phyloP scores from a whole-genome alignment of 2,113 vertebrate species.

The Sakesphorus luctuosus region DNA sequence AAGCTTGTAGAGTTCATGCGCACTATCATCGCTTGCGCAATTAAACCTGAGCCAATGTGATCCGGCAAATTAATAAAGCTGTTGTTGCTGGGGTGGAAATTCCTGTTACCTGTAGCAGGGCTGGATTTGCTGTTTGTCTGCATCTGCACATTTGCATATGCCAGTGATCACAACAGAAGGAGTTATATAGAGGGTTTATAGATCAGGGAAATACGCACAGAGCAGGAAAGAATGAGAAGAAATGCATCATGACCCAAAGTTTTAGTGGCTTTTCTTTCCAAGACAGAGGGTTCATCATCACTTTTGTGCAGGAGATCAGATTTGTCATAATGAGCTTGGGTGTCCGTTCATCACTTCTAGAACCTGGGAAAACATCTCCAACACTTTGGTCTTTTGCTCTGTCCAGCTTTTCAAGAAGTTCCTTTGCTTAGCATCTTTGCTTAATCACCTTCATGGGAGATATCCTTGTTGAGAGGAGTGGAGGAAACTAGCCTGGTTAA shows the following conservation, averaged over 20 bases:
- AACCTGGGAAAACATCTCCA: background rate
- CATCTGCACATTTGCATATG: background rate
- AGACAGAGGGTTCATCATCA: background rate
- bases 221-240: background rate
- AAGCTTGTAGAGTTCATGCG: background rate
- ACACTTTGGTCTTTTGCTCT: background rate
- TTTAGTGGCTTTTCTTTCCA: background rate
- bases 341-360: background rate
- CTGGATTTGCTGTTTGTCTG: constrained; percentile 32
- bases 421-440: background rate
- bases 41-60: constrained; percentile 47
- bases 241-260: background rate
- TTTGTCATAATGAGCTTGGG: background rate
- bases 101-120: constrained; percentile 56
- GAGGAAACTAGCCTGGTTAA: background rate
- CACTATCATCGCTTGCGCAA: constrained; percentile 31
- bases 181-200: background rate
- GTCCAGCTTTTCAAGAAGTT: background rate
- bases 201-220: background rate
- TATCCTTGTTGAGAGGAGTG: background rate
- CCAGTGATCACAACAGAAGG: background rate
- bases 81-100: constrained; percentile 62
- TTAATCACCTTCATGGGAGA: background rate
- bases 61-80: constrained; percentile 38
- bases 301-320: rapidly evolving